Evolutionary conservation across 2,888 invertebrate species (phyloP).

Genomic region (Nysson spinosus): DNA sequence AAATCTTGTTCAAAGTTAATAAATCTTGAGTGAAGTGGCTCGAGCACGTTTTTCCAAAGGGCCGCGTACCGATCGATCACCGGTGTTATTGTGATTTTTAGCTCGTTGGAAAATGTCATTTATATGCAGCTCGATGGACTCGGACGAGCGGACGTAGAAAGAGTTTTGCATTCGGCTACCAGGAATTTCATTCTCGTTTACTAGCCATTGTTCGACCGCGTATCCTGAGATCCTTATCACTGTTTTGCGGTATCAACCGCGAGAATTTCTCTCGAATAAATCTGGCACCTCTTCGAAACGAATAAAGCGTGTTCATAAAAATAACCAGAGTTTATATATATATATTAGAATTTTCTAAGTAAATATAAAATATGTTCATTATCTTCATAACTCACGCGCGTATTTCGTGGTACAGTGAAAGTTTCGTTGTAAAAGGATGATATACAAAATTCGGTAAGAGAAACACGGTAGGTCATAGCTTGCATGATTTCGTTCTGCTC

Average conservation of each 20-base stretch:
- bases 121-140: slow-evolving; percentile 26
- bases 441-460: not conserved
- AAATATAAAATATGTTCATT: no score
- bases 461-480: not conserved
- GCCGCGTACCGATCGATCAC: slow-evolving; percentile 6
- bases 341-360: no score
- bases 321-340: no score
- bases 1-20: not conserved
- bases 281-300: no score
- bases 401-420: no score
- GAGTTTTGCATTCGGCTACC: slow-evolving; percentile 47
- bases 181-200: slow-evolving; percentile 56
- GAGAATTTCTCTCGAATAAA: not conserved
- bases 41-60: not conserved
- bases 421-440: slow-evolving; percentile 17
- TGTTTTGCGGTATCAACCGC: not conserved
- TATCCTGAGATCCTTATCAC: not conserved
- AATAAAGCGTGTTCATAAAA: no score
- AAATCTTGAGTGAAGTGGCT: slow-evolving; percentile 1
- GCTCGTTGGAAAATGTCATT: slow-evolving; percentile 19
- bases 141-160: slow-evolving; percentile 25
- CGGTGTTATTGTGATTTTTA: slow-evolving; percentile 35
- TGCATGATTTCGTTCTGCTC: slow-evolving; percentile 13
- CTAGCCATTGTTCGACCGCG: slow-evolving; percentile 50
- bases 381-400: no score